Evolutionary conservation across 1,140 invertebrate species (phyloP).

Genomic region (Cydia splendana): DNA sequence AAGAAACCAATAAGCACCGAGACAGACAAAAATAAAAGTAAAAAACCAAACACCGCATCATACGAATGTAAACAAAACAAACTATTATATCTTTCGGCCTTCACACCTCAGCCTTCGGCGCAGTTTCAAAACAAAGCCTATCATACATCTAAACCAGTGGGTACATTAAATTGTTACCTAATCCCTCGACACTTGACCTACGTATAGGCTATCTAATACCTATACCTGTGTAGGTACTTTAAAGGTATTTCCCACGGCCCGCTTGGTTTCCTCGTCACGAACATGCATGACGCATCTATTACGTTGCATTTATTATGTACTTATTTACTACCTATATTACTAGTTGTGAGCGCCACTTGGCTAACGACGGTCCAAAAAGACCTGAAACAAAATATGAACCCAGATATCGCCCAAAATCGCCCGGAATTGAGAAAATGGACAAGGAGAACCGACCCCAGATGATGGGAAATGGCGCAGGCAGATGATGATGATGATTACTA

Average conservation of each 20-base stretch:
- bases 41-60: not conserved
- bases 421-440: too few relatives aligned
- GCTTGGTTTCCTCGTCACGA: slow-evolving; percentile 17
- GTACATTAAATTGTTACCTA: slow-evolving; percentile 19
- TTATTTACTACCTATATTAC: not conserved
- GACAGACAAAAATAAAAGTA: not conserved
- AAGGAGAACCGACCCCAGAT: too few relatives aligned
- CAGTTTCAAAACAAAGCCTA: not conserved
- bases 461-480: too few relatives aligned
- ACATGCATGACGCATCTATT: slow-evolving; percentile 13
- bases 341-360: too few relatives aligned
- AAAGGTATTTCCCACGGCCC: slow-evolving; percentile 21
- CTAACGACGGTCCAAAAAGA: too few relatives aligned
- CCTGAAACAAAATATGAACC: too few relatives aligned
- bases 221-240: slow-evolving; percentile 14
- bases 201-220: not conserved
- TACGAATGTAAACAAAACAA: not conserved
- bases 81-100: not conserved
- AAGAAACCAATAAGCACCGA: not conserved
- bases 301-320: slow-evolving; percentile 5
- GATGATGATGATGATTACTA: too few relatives aligned
- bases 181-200: slow-evolving; percentile 27
- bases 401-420: too few relatives aligned
- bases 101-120: not conserved
- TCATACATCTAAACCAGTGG: not conserved